Base-by-base conservation (phyloP, 2,888 invertebrate genomes). In the Nymphalis urticae region DNA sequence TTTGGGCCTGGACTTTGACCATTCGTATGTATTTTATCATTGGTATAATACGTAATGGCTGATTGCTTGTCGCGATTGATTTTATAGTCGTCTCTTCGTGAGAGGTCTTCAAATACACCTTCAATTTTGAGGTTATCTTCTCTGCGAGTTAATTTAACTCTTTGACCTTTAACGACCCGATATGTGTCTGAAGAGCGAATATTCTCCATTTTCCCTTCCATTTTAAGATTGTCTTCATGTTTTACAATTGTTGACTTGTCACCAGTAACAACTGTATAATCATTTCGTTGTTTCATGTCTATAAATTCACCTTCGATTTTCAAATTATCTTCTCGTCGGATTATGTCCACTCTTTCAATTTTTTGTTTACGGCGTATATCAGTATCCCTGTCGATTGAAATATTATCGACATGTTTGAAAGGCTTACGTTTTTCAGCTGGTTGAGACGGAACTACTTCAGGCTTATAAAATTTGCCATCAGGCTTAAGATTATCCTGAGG, bases 401-500 rank as follows among this genome's bases (percentile, higher is more conserved):
- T 88, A 80, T 95, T 95, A 75, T 95, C 95, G 72, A 90, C 89
- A 72, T 90, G 94, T 79, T 89, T 93, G 62, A 93, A 92, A 56
- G 93, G 93, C 70, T 90, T 91, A 2, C 94, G 93, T 82, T 93
- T 91, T 75, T 95, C 94, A 56, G 92, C 94, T 56, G 93, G 92
- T 68, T 92, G 89, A 48, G 93, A 89, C 53, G 93, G 85, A 54
- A 90, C 82, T 48, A 89, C 83, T 76, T 93, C 93, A 24, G 93
- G 93, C 77, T 90, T 87, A 77, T 94, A 90, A 83, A 94, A 92
- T 79, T 89, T 85, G 72, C 92, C 91, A 82, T 95, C 95, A 8
- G 94, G 87, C 79, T 93, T 94, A 36, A 95, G 85, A 84, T 96
- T 95, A 80, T 96, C 96, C 78, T 95, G 94, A 62, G 93, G 95